These are phyloP conservation scores for Eupleurogrammus muticus DNA, from an alignment of 2,797 vertebrate species.

Conservation along the genomic window DNA sequence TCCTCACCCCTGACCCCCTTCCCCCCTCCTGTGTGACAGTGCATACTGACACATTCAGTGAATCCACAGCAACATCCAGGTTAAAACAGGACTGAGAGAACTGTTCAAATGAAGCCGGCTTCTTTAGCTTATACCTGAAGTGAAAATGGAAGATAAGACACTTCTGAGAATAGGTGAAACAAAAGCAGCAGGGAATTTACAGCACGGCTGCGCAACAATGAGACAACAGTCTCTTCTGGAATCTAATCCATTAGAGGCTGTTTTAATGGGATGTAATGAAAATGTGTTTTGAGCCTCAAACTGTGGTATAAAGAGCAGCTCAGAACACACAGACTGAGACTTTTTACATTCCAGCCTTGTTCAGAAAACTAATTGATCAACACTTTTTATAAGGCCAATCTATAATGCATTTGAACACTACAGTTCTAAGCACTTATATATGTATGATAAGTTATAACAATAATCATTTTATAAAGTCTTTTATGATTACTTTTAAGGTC, in stretches of 20 bases:
- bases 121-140: conserved; percentile 44
- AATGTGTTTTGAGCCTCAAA: conserved; percentile 32
- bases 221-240: not conserved
- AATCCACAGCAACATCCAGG: conserved; percentile 40
- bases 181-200: conserved; percentile 52
- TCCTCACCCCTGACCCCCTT: too few relatives aligned
- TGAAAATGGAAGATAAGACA: conserved; percentile 65
- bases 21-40: conserved; percentile 2
- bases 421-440: too few relatives aligned
- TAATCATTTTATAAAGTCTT: too few relatives aligned
- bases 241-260: not conserved
- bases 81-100: conserved; percentile 34
- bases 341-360: conserved; percentile 3
- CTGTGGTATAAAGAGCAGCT: conserved; percentile 59
- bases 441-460: too few relatives aligned
- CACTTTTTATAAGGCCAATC: too few relatives aligned
- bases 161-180: conserved; percentile 48
- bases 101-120: conserved; percentile 20
- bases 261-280: not conserved
- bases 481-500: too few relatives aligned
- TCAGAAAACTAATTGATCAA: not conserved
- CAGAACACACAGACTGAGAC: conserved; percentile 23
- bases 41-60: conserved; percentile 47
- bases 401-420: too few relatives aligned
- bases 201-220: conserved; percentile 5